phyloP scores from a whole-genome alignment of 2,888 invertebrate genomes.

The Lepidochrysops patricia region DNA sequence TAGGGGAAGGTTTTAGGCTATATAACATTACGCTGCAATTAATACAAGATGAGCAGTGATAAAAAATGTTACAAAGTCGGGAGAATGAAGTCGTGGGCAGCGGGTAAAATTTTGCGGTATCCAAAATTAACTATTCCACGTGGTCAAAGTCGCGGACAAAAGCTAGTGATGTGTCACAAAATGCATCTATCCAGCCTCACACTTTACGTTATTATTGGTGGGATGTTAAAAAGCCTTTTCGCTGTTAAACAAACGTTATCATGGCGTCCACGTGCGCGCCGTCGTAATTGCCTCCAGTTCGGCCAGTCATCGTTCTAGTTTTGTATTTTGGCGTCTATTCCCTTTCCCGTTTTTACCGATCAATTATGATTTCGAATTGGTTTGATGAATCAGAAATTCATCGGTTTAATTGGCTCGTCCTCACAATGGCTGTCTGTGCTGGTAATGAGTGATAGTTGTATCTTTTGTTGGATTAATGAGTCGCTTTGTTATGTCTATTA shows the following conservation, averaged over 20 bases:
- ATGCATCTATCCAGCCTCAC: no score
- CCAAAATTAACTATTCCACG: no score
- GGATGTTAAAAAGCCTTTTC: no score
- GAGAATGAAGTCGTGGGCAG: no score
- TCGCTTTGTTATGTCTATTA: not conserved
- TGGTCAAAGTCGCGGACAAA: no score
- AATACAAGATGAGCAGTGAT: no score
- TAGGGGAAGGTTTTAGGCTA: no score
- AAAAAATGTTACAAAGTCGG: no score
- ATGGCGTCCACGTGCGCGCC: constrained; percentile 46
- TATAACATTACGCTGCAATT: no score
- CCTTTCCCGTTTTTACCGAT: constrained; percentile 70
- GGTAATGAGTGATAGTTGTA: constrained; percentile 30
- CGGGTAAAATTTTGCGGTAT: no score
- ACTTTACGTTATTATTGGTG: not conserved
- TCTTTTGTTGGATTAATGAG: not conserved
- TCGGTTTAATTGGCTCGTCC: constrained; percentile 67
- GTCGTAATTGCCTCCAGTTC: constrained; percentile 69
- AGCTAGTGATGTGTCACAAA: no score
- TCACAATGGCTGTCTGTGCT: constrained; percentile 22
- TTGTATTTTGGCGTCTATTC: constrained; percentile 70
- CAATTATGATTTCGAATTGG: constrained; percentile 73
- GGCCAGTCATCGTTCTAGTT: constrained; percentile 70
- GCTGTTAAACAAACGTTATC: not conserved
- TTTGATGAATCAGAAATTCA: constrained; percentile 73